phyloP scores from a whole-genome alignment of 2,888 invertebrate species.

The Koerneria pararmatus region DNA sequence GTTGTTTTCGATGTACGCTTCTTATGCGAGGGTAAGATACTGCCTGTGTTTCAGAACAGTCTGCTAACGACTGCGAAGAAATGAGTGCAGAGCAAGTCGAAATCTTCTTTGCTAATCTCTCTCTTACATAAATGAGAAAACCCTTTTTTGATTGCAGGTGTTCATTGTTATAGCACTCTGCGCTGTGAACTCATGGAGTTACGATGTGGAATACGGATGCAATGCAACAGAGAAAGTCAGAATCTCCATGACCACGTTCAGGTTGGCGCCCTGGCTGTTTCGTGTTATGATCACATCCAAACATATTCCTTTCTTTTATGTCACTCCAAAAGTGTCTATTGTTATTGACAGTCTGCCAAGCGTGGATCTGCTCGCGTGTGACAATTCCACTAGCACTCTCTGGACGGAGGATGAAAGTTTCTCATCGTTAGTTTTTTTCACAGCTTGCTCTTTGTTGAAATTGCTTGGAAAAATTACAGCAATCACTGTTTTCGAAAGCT shows the following conservation, averaged over 20 bases:
- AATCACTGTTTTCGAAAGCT: no score
- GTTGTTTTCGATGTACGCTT: no score
- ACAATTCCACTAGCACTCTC: background rate
- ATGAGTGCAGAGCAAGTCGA: no score
- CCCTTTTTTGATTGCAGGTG: no score
- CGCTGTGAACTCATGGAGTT: conserved; percentile 47
- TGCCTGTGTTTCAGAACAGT: no score
- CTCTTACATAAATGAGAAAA: no score
- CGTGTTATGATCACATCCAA: background rate
- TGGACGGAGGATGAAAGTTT: conserved; percentile 8
- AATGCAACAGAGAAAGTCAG: background rate
- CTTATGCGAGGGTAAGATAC: no score
- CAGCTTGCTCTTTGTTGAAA: background rate
- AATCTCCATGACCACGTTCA: background rate
- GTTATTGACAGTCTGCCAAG: no score
- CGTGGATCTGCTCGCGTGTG: background rate
- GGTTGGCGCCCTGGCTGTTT: background rate
- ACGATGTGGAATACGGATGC: conserved; percentile 38
- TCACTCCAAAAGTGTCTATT: no score
- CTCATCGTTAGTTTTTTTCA: background rate
- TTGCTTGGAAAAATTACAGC: no score
- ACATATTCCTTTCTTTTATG: background rate
- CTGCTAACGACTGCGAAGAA: no score
- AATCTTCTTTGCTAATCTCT: no score
- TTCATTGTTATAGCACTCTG: conserved; percentile 53